Percentiles rank a stretch among this genome's conserved stretches.
These are phyloP conservation scores for Cheilosia soror DNA, from an alignment of 2,888 invertebrate genomes.

Conservation along the genomic window DNA sequence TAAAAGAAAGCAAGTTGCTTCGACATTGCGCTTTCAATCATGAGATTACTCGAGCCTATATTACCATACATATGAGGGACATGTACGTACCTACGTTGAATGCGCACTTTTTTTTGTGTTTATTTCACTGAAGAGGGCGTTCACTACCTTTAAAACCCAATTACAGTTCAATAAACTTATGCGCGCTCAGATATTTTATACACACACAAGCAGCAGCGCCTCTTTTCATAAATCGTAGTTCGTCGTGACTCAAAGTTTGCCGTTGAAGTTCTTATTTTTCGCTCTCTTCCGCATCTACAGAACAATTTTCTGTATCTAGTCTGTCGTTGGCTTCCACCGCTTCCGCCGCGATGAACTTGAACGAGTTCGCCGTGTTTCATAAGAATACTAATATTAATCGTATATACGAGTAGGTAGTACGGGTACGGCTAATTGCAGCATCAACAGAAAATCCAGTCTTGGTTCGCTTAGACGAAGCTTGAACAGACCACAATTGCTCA, in stretches of 20 bases:
- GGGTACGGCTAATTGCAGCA: constrained; percentile 54
- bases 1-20: no score
- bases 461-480: constrained; percentile 38
- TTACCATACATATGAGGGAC: no score
- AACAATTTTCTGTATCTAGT: constrained; percentile 16
- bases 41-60: no score
- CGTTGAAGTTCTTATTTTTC: constrained; percentile 39
- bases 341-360: constrained; percentile 51
- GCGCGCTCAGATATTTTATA: constrained; percentile 24
- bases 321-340: constrained; percentile 13
- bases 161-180: constrained; percentile 58
- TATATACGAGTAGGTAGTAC: constrained; percentile 22
- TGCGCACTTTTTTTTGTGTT: not conserved
- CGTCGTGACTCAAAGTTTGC: constrained; percentile 54
- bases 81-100: not conserved
- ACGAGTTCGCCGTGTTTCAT: constrained; percentile 36
- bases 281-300: constrained; percentile 26
- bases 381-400: constrained; percentile 43
- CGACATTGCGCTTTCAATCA: no score
- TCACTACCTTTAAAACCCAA: constrained; percentile 29
- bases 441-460: constrained; percentile 24
- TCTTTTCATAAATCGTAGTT: constrained; percentile 40
- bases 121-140: constrained; percentile 1
- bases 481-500: constrained; percentile 22
- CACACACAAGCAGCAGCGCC: constrained; percentile 19